These are phyloP conservation scores for Cryptocephalus moraei DNA, from an alignment of 2,888 invertebrate genomes.

Conservation along the genomic window DNA sequence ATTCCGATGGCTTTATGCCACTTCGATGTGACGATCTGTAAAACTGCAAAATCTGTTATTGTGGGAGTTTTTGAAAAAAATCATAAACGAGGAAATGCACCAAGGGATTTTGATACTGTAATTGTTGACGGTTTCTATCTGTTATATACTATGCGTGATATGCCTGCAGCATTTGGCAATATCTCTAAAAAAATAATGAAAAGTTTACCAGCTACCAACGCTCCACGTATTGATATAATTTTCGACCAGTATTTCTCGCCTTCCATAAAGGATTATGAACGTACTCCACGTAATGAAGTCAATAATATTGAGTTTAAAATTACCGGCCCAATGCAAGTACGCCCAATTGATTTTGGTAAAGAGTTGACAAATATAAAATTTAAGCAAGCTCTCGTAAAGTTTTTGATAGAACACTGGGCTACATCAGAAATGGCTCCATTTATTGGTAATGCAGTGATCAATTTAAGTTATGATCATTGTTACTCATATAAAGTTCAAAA, in stretches of 20 bases:
- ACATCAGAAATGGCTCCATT: conserved; percentile 8
- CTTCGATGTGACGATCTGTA: conserved; percentile 19
- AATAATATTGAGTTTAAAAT: conserved; percentile 5
- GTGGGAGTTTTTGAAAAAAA: conserved; percentile 13
- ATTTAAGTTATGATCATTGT: conserved; percentile 7
- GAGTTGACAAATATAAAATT: conserved; percentile 11
- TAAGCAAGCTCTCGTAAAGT: conserved; percentile 12
- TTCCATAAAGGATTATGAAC: conserved; percentile 6
- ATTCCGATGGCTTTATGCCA: conserved; percentile 21
- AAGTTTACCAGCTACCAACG: conserved; percentile 9
- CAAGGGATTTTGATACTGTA: conserved; percentile 10
- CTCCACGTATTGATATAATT: conserved; percentile 15
- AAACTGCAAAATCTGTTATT: conserved; percentile 22
- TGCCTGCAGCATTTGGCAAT: conserved; percentile 14
- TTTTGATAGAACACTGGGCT: conserved; percentile 10
- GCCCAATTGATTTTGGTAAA: conserved; percentile 6
- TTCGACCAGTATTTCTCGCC: conserved; percentile 16
- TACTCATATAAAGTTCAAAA: conserved; percentile 1
- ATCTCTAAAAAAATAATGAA: conserved; percentile 16
- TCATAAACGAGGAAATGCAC: conserved; percentile 6
- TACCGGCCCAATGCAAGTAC: conserved; percentile 2
- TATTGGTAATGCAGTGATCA: conserved; percentile 4
- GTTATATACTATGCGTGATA: conserved; percentile 18
- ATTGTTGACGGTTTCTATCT: conserved; percentile 22
- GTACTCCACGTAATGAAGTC: conserved; percentile 1